Evolutionary conservation across 2,888 invertebrate genomes (phyloP), one percentile per base, ranked within the genome.

Genomic region (Pterostichus niger): DNA sequence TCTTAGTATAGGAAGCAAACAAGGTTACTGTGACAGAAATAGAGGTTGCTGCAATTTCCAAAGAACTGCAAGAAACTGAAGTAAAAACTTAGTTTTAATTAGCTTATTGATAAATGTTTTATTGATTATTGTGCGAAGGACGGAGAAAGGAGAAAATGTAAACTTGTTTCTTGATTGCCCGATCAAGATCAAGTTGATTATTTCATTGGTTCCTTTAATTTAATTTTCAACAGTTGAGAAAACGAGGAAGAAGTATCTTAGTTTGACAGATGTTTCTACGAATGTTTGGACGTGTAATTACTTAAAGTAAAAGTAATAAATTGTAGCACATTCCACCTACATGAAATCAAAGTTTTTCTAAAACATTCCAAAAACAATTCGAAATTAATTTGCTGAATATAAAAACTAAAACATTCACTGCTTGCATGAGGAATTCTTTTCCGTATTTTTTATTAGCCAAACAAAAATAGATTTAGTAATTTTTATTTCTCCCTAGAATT

Each of bases 141-240:
- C 75, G 71, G 82, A 82, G 82, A 82, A 82, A 82, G 82, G 82
- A 49, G 61, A 82, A 54, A 79, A 79, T 64, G 44, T 44, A 64
- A 79, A 79, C 77, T 31, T 17, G 77, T 77, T 44, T 56, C 40
- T 49, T 35, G 64, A 71, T 40, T 44, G 33, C 40, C 40, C 15
- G 33, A 10, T 17, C 68, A 71, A 44, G 68, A 71, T 71, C 68
- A 44, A 40, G 44, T 56, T 56, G 56, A 56, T 56, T 17, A 56
- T 49, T 13, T 49, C 40, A 40, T 40, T 40, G 40, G 40, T 40
- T 5, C 9, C 9, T 2, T 59, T 59, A 0, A 59, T 59, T 59
- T 10, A 0, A 11, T 24, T 59, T 40, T 40, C 40, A 40, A 40
- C 3, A 40, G 40, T 40, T 9, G 40, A 9, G 40, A 9, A 40